Conservation (phyloP, 2,888 invertebrate species). For the Cancer borealis region DNA sequence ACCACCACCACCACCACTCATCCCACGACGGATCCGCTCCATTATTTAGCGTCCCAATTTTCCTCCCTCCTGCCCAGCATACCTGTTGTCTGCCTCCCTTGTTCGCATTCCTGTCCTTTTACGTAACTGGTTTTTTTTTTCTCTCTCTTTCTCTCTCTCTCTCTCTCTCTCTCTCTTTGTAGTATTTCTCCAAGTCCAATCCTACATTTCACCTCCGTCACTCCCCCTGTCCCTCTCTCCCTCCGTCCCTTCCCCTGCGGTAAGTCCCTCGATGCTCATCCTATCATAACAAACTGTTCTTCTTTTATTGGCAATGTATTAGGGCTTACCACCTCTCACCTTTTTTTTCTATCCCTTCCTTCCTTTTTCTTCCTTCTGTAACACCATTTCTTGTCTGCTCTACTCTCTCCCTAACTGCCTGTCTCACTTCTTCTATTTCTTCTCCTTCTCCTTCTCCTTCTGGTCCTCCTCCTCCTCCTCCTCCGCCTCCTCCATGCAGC, state of each 20-base stretch:
- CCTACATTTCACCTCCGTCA: not conserved
- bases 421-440: not conserved
- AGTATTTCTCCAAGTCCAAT: not conserved
- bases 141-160: slow-evolving; percentile 14
- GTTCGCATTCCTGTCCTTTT: not conserved
- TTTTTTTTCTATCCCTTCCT: not conserved
- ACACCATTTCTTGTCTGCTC: not conserved
- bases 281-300: not conserved
- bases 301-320: slow-evolving; percentile 27
- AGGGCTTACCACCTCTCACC: not conserved
- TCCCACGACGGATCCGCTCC: not conserved
- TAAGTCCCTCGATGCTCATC: not conserved
- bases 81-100: not conserved
- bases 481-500: not conserved
- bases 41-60: not conserved
- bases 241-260: not conserved
- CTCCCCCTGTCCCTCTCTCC: not conserved
- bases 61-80: not conserved
- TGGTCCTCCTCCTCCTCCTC: not conserved
- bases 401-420: not conserved
- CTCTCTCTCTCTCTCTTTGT: slow-evolving; percentile 34
- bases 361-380: slow-evolving; percentile 5
- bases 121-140: not conserved
- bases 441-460: not conserved
- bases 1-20: slow-evolving; percentile 7